phyloP scores from a whole-genome alignment of 2,797 vertebrate genomes.

The Lutjanus campechanus region DNA sequence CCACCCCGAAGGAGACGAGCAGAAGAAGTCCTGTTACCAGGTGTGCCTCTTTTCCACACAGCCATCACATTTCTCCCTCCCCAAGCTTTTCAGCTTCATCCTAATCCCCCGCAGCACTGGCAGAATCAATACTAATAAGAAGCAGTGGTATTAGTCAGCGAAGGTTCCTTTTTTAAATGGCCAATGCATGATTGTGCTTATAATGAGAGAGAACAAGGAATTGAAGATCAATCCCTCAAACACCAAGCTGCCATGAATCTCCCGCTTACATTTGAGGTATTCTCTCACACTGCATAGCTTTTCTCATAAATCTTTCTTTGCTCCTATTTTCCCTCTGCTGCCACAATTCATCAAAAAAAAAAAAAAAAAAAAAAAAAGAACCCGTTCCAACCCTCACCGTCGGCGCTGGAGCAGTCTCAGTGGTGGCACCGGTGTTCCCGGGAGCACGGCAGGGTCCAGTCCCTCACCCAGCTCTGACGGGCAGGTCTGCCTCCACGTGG shows the following conservation, averaged over 20 bases:
- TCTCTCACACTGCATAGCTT: conserved; percentile 36
- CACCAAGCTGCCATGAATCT: conserved; percentile 49
- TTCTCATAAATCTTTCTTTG: conserved; percentile 50
- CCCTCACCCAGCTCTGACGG: conserved; percentile 63
- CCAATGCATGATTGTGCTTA: conserved; percentile 61
- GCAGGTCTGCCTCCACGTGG: conserved; percentile 88
- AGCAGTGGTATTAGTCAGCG: conserved; percentile 69
- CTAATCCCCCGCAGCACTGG: conserved; percentile 53
- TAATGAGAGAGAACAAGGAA: conserved; percentile 63
- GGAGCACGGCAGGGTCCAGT: conserved; percentile 35
- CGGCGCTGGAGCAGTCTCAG: conserved; percentile 90
- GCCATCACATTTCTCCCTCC: conserved; percentile 34
- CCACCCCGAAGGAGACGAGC: conserved; percentile 89
- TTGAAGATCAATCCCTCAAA: conserved; percentile 62
- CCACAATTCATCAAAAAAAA: conserved; percentile 5
- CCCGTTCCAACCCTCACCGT: conserved; percentile 83
- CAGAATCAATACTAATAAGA: conserved; percentile 72
- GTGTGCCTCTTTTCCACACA: conserved; percentile 76
- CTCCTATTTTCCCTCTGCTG: conserved; percentile 16
- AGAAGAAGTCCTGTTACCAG: conserved; percentile 89
- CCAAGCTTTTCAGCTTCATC: conserved; percentile 45
- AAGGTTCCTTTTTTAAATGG: conserved; percentile 65
- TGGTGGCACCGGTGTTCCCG: conserved; percentile 43
- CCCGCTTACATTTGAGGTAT: conserved; percentile 44
- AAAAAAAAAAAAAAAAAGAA: conserved; percentile 74